These are phyloP conservation scores for Girardia tigrina DNA, from an alignment of 2,888 invertebrate species.

Conservation along the genomic window DNA sequence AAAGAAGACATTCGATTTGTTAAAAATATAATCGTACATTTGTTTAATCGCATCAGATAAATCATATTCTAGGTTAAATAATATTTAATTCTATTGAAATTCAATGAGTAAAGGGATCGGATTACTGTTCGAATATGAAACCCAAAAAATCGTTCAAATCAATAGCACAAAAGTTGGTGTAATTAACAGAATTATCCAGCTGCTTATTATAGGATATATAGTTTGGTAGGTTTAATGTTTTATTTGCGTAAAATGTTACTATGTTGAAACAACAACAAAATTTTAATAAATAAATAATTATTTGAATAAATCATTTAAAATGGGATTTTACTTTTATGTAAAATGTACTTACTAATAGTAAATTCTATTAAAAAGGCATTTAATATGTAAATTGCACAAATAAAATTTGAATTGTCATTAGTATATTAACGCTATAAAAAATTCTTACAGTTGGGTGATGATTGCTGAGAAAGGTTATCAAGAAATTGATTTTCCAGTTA, in stretches of 20 bases:
- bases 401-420: neutral
- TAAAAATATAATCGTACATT: no score
- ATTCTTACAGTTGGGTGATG: conserved; percentile 50
- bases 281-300: no score
- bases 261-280: neutral
- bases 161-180: conserved; percentile 51
- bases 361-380: no score
- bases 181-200: conserved; percentile 50
- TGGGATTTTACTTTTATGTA: no score
- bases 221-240: conserved; percentile 47
- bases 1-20: no score
- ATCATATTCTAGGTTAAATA: neutral
- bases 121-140: conserved; percentile 50
- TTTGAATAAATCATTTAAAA: no score
- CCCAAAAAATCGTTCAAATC: conserved; percentile 52
- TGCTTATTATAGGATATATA: conserved; percentile 50
- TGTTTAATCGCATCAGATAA: neutral
- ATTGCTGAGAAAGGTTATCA: conserved; percentile 53
- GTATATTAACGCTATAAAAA: neutral
- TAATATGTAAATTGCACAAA: neutral
- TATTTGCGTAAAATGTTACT: no score
- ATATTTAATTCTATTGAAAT: neutral
- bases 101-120: conserved; percentile 14
- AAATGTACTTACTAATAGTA: no score
- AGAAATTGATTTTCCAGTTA: conserved; percentile 48